Percentiles rank a stretch among this genome's conserved stretches.
These are phyloP conservation scores for Zaprionus bogoriensis DNA, from an alignment of 2,888 invertebrate species.

Conservation along the genomic window DNA sequence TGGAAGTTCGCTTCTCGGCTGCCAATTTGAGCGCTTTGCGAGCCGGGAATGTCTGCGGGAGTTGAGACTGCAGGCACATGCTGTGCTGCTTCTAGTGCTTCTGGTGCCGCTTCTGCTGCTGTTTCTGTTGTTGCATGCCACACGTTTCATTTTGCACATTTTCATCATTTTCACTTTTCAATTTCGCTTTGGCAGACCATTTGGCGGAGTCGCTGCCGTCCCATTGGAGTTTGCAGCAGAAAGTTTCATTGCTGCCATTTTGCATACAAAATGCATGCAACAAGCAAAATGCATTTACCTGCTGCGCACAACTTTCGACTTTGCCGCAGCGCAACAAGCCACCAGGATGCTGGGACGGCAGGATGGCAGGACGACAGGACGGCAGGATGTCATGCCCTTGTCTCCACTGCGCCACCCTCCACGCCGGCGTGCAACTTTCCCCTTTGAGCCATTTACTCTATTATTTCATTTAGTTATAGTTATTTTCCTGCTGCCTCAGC, in stretches of 20 bases:
- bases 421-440: background rate
- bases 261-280: conserved; percentile 64
- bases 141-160: conserved; percentile 72
- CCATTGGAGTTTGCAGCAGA: conserved; percentile 34
- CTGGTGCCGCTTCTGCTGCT: conserved; percentile 17
- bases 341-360: conserved; percentile 5
- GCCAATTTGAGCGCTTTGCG: conserved; percentile 59
- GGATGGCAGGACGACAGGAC: background rate
- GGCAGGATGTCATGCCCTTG: conserved; percentile 5
- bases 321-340: conserved; percentile 16
- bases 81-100: conserved; percentile 16
- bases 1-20: conserved; percentile 9
- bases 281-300: conserved; percentile 74
- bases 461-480: conserved; percentile 73
- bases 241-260: conserved; percentile 62
- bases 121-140: conserved; percentile 27
- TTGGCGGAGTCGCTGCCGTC: conserved; percentile 27
- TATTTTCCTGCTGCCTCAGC: conserved; percentile 36
- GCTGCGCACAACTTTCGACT: conserved; percentile 37
- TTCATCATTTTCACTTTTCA: conserved; percentile 73
- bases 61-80: conserved; percentile 6
- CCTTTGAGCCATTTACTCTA: conserved; percentile 52
- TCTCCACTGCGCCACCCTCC: background rate
- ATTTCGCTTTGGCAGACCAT: conserved; percentile 63
- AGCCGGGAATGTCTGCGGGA: conserved; percentile 32